A percentile compares a stretch with the other conserved stretches of the same genome.
Conservation (phyloP, 2,888 invertebrate species). For the Apamea anceps region DNA sequence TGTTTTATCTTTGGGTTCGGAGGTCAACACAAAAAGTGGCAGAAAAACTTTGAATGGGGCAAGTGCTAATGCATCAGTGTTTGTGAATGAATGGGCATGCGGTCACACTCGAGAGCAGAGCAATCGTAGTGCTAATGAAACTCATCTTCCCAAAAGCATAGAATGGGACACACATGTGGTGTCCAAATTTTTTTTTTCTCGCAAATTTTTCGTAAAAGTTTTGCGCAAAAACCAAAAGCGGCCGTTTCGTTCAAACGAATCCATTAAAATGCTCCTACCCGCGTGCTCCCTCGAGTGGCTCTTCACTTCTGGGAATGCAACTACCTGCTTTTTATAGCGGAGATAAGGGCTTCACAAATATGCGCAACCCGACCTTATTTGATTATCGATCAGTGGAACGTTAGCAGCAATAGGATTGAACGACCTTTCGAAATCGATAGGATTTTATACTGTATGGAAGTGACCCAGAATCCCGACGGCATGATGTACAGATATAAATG, state of each 20-base stretch:
- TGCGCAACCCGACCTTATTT: conserved; percentile 81
- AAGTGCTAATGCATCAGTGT: conserved; percentile 71
- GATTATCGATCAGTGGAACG: conserved; percentile 77
- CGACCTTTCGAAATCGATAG: conserved; percentile 79
- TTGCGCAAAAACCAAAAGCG: conserved; percentile 77
- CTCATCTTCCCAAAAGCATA: conserved; percentile 43
- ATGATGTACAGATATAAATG: conserved; percentile 73
- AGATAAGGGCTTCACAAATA: conserved; percentile 83
- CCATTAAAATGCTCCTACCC: conserved; percentile 75
- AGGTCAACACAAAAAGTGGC: conserved; percentile 70
- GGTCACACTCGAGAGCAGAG: conserved; percentile 40
- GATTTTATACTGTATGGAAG: conserved; percentile 76
- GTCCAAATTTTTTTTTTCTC: conserved; percentile 61
- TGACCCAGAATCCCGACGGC: conserved; percentile 80
- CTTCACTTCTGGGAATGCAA: conserved; percentile 84
- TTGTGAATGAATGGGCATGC: conserved; percentile 67
- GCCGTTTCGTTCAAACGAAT: conserved; percentile 70
- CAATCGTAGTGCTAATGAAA: conserved; percentile 47
- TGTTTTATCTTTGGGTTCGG: conserved; percentile 72
- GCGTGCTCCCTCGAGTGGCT: conserved; percentile 77
- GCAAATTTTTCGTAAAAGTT: conserved; percentile 68
- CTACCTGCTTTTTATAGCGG: conserved; percentile 88
- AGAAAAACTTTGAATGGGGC: conserved; percentile 72
- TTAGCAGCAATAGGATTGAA: conserved; percentile 70
- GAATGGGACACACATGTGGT: conserved; percentile 70